Base-by-base conservation (phyloP, 1,140 invertebrate genomes). In the Drosophila azteca region DNA sequence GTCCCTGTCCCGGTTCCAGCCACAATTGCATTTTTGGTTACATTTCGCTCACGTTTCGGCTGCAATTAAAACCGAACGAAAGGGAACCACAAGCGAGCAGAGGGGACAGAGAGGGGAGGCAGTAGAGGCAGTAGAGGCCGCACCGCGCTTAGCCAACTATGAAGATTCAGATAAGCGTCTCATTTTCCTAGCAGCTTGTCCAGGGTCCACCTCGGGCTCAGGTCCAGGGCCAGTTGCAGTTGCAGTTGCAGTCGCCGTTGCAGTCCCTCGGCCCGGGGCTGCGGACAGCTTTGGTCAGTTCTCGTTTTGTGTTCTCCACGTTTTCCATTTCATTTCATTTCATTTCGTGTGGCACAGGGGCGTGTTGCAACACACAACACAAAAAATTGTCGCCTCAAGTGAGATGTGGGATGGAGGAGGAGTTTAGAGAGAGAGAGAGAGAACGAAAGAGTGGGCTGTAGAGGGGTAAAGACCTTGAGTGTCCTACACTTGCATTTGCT, bases 81-180 rank as follows among this genome's bases (percentile, higher is more conserved):
- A 69, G 58, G 69, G 55, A 62, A 52, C 54, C 39, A 24, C 48
- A 72, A 64, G 49, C 26, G 59, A 63, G 57, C 54, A 70, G 45
- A 20, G 48, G 44, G 50, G 46, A 39, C 35, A 41, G 44, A 46
- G 61, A n/a, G n/a, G 57, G 45, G 13, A 73, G 65, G 73, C 3
- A 35, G 31, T 55, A 64, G 63, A 79, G 79, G 74, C 72, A 68
- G 81, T 13, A 39, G 35, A 9, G 11, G 35, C 35, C 11, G 35
- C 35, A 39, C 81, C 85, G 87, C 81, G 87, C 59, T 81, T 90
- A 91, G 85, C 89, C 90, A 90, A 90, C 85, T 90, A 91, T 91
- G 75, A 90, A 90, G 89, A 90, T 90, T 89, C 80, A 90, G 89
- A 90, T 90, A 90, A 90, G 79, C 79, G 66, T 71, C 76, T 90